A percentile compares a stretch with the other conserved stretches of the same genome.
Conservation (phyloP, 2,797 vertebrate species). For the Taeniopygia guttata region DNA sequence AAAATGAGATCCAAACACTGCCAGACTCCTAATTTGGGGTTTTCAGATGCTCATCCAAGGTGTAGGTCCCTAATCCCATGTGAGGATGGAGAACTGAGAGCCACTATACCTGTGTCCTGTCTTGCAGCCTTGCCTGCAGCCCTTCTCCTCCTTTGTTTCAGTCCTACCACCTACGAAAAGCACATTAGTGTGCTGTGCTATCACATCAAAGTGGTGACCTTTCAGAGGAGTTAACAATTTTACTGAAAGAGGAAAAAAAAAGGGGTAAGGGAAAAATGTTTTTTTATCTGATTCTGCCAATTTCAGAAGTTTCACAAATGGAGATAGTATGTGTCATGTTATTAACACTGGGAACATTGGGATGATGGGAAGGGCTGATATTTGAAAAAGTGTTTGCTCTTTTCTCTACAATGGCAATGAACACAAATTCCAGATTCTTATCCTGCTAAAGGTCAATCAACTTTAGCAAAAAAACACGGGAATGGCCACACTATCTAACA, state of each 20-base stretch:
- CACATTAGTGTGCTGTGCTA: background rate
- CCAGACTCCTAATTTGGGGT: background rate
- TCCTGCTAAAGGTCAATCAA: background rate
- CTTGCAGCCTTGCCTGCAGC: background rate
- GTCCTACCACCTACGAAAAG: background rate
- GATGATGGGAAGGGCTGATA: background rate
- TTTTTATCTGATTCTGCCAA: background rate
- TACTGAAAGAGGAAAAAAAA: background rate
- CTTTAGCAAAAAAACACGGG: background rate
- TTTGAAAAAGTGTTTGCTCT: background rate
- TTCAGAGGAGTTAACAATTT: background rate
- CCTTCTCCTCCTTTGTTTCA: background rate
- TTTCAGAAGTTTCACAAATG: slow-evolving; percentile 1
- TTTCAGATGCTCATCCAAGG: background rate
- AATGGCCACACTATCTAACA: background rate
- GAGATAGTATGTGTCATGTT: background rate
- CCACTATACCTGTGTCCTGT: background rate
- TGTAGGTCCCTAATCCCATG: background rate
- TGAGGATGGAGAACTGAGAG: background rate
- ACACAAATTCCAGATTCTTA: background rate
- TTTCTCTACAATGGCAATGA: background rate
- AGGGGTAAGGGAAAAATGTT: fast-evolving
- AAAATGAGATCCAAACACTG: background rate
- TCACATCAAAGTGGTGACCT: slow-evolving; percentile 12
- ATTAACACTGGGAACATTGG: background rate